Evolutionary conservation across 2,888 invertebrate species (phyloP).

Genomic region (Clunio marinus): DNA sequence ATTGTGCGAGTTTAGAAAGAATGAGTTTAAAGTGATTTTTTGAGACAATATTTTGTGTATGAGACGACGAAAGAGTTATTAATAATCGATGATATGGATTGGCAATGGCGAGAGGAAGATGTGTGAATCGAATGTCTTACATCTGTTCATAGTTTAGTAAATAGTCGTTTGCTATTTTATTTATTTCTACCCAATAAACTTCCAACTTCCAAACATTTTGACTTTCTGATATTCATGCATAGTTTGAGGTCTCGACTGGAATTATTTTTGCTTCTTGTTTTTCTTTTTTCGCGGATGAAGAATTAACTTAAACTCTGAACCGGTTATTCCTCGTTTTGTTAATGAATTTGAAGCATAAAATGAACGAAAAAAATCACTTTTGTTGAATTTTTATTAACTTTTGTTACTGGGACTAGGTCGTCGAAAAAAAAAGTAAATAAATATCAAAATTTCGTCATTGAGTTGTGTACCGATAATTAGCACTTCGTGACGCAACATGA

Average conservation of each 20-base stretch:
- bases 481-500: not conserved
- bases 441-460: not conserved
- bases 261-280: too few relatives aligned
- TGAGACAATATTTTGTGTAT: too few relatives aligned
- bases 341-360: not conserved
- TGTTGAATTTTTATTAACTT: too few relatives aligned
- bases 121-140: too few relatives aligned
- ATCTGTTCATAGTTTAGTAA: too few relatives aligned
- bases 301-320: constrained; percentile 4
- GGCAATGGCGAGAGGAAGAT: too few relatives aligned
- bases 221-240: not conserved
- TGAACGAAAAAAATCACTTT: not conserved
- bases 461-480: not conserved
- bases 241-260: constrained; percentile 14
- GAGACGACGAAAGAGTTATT: constrained; percentile 10
- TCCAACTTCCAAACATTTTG: constrained; percentile 14
- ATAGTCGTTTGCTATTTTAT: too few relatives aligned
- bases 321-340: constrained; percentile 11
- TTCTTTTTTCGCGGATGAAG: not conserved
- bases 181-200: too few relatives aligned
- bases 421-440: not conserved
- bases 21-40: too few relatives aligned
- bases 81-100: constrained; percentile 21
- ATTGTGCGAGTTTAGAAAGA: too few relatives aligned
- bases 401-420: not conserved